Evolutionary conservation across 2,797 vertebrate genomes (phyloP).

Genomic region (Chelonia mydas): DNA sequence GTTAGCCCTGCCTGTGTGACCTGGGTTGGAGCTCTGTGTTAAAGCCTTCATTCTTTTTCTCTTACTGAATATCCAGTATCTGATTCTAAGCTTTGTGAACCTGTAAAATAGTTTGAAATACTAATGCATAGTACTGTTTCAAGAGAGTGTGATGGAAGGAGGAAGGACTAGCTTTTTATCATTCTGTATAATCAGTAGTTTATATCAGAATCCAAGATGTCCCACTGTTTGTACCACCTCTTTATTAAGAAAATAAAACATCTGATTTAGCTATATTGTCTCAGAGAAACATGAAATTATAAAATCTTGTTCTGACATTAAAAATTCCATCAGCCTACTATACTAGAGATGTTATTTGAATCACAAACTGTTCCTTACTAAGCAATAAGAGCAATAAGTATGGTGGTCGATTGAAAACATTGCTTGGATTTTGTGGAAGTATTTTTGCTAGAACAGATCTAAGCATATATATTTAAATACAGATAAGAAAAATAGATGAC

Average conservation of each 20-base stretch:
- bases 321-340: not conserved
- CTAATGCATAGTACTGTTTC: not conserved
- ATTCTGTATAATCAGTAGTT: not conserved
- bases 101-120: not conserved
- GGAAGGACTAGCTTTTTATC: not conserved
- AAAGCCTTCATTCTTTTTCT: not conserved
- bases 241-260: not conserved
- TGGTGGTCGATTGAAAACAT: not conserved
- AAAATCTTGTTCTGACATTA: not conserved
- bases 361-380: not conserved
- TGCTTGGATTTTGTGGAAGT: not conserved
- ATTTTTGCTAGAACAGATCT: not conserved
- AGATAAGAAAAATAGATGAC: not conserved
- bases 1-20: not conserved
- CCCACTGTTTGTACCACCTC: not conserved
- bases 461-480: not conserved
- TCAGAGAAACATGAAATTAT: not conserved
- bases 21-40: not conserved
- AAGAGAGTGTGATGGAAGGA: not conserved
- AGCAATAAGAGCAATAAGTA: not conserved
- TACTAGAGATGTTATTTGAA: not conserved
- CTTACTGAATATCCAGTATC: not conserved
- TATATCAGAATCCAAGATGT: not conserved
- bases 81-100: not conserved
- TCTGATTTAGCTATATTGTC: not conserved